These are phyloP conservation scores for Dermolepida albohirtum DNA, from an alignment of 2,888 invertebrate species.

Conservation along the genomic window DNA sequence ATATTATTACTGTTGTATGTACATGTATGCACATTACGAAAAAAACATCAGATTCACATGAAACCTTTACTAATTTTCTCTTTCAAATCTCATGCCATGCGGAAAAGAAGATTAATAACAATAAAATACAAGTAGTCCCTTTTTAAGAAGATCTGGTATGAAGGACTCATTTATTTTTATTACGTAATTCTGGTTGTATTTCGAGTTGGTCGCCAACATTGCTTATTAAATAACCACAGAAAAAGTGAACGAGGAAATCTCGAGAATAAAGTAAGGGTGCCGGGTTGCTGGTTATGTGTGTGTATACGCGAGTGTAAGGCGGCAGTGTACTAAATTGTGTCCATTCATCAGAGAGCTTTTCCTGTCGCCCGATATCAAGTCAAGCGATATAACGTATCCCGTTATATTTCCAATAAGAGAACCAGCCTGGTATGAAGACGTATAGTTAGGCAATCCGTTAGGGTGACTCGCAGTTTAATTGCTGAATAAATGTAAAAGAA, in stretches of 20 bases:
- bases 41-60: too few species aligned
- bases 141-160: slow-evolving; percentile 28
- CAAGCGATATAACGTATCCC: slow-evolving; percentile 23
- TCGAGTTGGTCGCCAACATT: background rate
- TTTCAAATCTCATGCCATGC: too few species aligned
- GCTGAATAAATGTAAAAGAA: background rate
- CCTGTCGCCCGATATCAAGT: slow-evolving; percentile 52
- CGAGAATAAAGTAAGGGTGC: too few species aligned
- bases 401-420: slow-evolving; percentile 6
- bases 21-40: too few species aligned
- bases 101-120: slow-evolving; percentile 23
- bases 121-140: slow-evolving; percentile 25
- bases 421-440: background rate
- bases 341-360: slow-evolving; percentile 61
- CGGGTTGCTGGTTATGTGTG: background rate
- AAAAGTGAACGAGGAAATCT: slow-evolving; percentile 8
- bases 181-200: slow-evolving; percentile 19
- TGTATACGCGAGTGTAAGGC: slow-evolving; percentile 43
- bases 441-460: slow-evolving; percentile 11
- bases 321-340: slow-evolving; percentile 59
- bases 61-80: too few species aligned
- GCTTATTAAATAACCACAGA: slow-evolving; percentile 25
- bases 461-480: slow-evolving; percentile 6
- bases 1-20: too few species aligned
- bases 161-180: slow-evolving; percentile 36